phyloP scores from a whole-genome alignment of 2,888 invertebrate genomes.

The Metalampra italica region DNA sequence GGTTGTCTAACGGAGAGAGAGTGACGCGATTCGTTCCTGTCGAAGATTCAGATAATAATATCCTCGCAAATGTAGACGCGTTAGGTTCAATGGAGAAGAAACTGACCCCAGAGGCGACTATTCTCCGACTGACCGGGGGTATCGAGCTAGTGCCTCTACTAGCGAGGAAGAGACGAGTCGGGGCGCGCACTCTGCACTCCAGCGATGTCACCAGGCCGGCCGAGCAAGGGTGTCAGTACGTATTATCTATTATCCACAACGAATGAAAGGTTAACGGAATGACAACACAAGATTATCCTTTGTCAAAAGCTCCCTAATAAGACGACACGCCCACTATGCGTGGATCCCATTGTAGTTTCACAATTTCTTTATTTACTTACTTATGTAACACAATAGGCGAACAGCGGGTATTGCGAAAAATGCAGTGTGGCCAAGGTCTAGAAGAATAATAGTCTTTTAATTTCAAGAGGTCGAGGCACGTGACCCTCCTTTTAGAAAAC shows the following conservation, averaged over 20 bases:
- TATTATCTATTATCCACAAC: conserved; percentile 25
- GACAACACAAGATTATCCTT: conserved; percentile 23
- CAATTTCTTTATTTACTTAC: conserved; percentile 16
- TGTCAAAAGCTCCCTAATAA: conserved; percentile 18
- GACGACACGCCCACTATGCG: conserved; percentile 12
- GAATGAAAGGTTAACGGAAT: conserved; percentile 15
- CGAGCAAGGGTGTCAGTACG: conserved; percentile 64
- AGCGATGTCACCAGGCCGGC: conserved; percentile 69
- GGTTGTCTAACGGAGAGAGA: conserved; percentile 53
- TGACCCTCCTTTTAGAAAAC: conserved; percentile 27
- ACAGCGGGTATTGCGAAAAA: conserved; percentile 16
- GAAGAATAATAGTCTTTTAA: conserved; percentile 37
- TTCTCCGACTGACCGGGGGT: conserved; percentile 79
- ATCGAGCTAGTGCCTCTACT: conserved; percentile 87
- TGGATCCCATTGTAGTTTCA: conserved; percentile 18
- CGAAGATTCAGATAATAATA: conserved; percentile 30
- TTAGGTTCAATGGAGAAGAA: conserved; percentile 37
- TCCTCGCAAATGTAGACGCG: conserved; percentile 12
- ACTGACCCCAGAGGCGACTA: conserved; percentile 57
- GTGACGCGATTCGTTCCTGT: conserved; percentile 39
- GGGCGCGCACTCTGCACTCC: conserved; percentile 67
- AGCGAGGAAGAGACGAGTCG: conserved; percentile 79
- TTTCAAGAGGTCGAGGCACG: conserved; percentile 26
- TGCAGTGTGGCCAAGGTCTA: conserved; percentile 20
- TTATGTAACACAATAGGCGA: conserved; percentile 18